Evolutionary conservation across 2,888 invertebrate genomes (phyloP), one percentile per base, ranked within the genome.

Genomic region (Monoplex corrugatus): DNA sequence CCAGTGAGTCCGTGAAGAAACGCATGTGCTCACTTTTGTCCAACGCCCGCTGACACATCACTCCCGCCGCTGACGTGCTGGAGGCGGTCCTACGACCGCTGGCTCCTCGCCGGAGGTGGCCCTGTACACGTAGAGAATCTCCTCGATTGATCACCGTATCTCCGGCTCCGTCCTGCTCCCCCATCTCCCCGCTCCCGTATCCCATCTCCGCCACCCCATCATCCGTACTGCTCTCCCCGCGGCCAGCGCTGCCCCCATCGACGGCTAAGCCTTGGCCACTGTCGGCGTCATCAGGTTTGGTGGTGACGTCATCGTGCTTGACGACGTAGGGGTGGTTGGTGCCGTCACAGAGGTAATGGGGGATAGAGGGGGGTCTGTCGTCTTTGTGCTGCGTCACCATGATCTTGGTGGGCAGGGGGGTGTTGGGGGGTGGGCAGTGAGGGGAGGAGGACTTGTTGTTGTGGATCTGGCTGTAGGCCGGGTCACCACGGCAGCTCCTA

Each of bases 21-120:
- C 89, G 88, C 45, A 90, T 82, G 72, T 91, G 89, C 16, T 87
- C 87, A 45, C 87, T 90, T 45, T 90, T 91, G 89, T 91, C 90
- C 80, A 89, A 38, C 35, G 35, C 32, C 2, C 80, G 50, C 10
- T 0, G 85, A 45, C 35, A 68, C n/a, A 35, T 6, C 43, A 57
- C 78, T 16, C 40, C 44, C n/a, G 43, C 78, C 44, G 43, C 40
- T 38, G 85, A 23, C 1, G 82, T 2, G 1, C 16, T 5, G 13
- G 40, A 38, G 43, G 40, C 16, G 63, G 72, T 16, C 8, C 43
- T 45, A 23, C n/a, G 72, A 19, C 75, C 28, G 32, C 38, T 38
- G 40, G 72, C 13, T 23, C 72, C 35, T 72, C 45, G 40, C 23
- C 40, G 68, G 8, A 40, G 72, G 63, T 2, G 35, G 0, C 32